phyloP scores from a whole-genome alignment of 1,140 invertebrate species.

The Bombyx mandarina region DNA sequence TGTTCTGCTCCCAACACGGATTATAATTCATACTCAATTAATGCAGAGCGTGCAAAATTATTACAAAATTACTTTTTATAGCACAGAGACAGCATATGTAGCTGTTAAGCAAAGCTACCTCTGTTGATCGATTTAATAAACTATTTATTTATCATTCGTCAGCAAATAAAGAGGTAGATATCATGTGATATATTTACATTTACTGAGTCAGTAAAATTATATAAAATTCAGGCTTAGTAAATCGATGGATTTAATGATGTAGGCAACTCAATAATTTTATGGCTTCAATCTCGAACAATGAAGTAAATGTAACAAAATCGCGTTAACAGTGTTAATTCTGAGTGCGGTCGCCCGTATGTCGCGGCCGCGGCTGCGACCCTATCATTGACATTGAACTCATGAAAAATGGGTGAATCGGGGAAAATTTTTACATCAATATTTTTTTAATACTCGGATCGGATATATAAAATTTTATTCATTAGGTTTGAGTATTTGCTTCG shows the following conservation, averaged over 20 bases:
- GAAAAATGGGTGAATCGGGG: constrained; percentile 17
- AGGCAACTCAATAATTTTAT: not conserved
- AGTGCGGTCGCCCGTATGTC: constrained; percentile 36
- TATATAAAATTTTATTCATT: not conserved
- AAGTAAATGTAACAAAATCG: constrained; percentile 6
- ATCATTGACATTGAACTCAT: constrained; percentile 63
- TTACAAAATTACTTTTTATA: constrained; percentile 17
- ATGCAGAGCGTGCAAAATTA: constrained; percentile 38
- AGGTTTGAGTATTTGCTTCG: too few relatives aligned
- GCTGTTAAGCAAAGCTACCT: too few relatives aligned
- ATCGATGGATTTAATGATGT: not conserved
- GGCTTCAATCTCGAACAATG: not conserved
- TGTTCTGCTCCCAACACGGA: constrained; percentile 46
- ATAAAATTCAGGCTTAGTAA: too few relatives aligned
- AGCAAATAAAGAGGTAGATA: too few relatives aligned
- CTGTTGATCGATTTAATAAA: too few relatives aligned
- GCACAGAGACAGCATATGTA: too few relatives aligned
- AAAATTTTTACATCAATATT: constrained; percentile 1
- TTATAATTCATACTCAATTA: constrained; percentile 48
- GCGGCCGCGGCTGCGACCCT: constrained; percentile 30
- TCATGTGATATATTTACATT: too few relatives aligned
- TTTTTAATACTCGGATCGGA: not conserved
- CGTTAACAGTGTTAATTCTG: constrained; percentile 9
- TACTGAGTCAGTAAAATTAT: too few relatives aligned
- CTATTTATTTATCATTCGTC: too few relatives aligned